Percentiles rank a stretch among this genome's conserved stretches.
Evolutionary conservation across 2,888 invertebrate genomes (phyloP).

Genomic region (Stenotaenia linearis): DNA sequence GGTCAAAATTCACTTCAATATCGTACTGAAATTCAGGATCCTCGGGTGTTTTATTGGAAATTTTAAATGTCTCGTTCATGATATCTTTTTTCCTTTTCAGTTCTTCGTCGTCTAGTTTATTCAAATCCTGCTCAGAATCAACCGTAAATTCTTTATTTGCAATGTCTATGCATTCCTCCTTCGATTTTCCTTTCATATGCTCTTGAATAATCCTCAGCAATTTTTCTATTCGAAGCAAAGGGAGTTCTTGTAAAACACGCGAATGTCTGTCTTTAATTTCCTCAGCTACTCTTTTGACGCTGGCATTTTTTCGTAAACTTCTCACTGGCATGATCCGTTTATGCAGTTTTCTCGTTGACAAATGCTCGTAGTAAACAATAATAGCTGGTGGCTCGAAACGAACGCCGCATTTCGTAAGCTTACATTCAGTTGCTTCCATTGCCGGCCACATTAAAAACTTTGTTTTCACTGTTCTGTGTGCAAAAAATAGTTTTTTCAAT

Average conservation of each 20-base stretch:
- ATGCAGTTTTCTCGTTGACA: conserved; percentile 42
- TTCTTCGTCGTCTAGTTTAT: conserved; percentile 48
- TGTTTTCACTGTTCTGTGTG: not conserved
- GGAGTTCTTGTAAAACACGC: conserved; percentile 45
- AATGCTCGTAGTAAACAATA: conserved; percentile 44
- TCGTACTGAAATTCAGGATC: conserved; percentile 52
- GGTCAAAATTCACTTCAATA: conserved; percentile 46
- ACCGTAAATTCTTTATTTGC: conserved; percentile 46
- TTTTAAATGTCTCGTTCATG: conserved; percentile 51
- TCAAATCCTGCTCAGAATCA: conserved; percentile 51
- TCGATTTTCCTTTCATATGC: conserved; percentile 46
- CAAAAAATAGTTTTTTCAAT: not conserved
- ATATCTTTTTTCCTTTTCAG: conserved; percentile 50
- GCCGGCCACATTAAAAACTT: not conserved
- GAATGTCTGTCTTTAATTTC: conserved; percentile 48
- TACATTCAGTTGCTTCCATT: not conserved
- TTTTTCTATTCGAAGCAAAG: conserved; percentile 48
- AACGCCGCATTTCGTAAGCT: conserved; percentile 45
- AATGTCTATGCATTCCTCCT: conserved; percentile 46
- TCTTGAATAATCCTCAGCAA: conserved; percentile 50
- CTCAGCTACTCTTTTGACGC: conserved; percentile 44
- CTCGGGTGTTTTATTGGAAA: conserved; percentile 47
- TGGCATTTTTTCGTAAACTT: conserved; percentile 47
- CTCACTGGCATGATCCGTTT: conserved; percentile 51
- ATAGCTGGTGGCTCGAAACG: conserved; percentile 47